A percentile compares a stretch with the other conserved stretches of the same genome.
These are phyloP conservation scores for Aphaenogaster ashmeadi DNA, from an alignment of 1,140 invertebrate species.

Conservation along the genomic window DNA sequence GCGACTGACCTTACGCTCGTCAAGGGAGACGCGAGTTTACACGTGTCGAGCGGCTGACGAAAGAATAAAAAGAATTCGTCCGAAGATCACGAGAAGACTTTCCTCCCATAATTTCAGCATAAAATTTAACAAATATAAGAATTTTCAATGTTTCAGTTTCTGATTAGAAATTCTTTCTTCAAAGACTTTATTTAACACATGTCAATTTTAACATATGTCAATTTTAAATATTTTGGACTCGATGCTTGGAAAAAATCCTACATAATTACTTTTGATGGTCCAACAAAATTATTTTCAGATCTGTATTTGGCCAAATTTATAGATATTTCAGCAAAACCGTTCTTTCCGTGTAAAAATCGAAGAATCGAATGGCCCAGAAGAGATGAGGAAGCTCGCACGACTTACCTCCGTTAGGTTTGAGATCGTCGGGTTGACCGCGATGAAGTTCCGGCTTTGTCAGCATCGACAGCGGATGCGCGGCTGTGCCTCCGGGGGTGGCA, in stretches of 20 bases:
- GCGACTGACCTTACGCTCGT: not conserved
- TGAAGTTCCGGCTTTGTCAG: slow-evolving; percentile 92
- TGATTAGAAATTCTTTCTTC: not conserved
- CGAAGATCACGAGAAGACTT: not conserved
- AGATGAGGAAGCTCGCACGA: slow-evolving; percentile 44
- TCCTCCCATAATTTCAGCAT: not conserved
- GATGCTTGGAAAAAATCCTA: not conserved
- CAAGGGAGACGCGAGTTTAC: not conserved
- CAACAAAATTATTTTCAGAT: too few species aligned
- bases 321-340: too few species aligned
- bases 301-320: too few species aligned
- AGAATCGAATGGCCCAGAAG: too few species aligned
- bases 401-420: slow-evolving; percentile 91
- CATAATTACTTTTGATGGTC: too few species aligned
- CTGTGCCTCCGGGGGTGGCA: slow-evolving; percentile 87
- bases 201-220: not conserved
- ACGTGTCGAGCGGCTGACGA: not conserved
- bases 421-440: slow-evolving; percentile 88
- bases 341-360: too few species aligned
- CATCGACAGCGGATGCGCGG: slow-evolving; percentile 91
- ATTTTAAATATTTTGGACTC: not conserved
- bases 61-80: not conserved
- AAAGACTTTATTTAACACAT: not conserved
- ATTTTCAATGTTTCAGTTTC: not conserved
- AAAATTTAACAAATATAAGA: not conserved